Percentiles rank a stretch among this genome's conserved stretches.
Conservation (phyloP, 1,140 invertebrate species). For the Anastrepha obliqua region DNA sequence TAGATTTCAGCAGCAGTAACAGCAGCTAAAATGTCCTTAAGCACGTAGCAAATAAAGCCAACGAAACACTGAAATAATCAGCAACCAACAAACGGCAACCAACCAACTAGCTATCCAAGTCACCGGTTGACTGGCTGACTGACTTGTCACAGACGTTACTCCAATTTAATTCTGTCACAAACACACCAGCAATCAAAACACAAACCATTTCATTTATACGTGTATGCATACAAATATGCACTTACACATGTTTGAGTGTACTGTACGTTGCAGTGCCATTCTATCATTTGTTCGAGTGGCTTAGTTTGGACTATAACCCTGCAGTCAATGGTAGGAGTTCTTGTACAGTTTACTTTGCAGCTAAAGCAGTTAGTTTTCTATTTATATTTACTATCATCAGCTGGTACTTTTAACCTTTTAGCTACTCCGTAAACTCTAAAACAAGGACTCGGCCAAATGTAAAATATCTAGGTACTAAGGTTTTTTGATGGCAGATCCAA, state of each 20-base stretch:
- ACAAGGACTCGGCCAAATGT: too few relatives aligned
- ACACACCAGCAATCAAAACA: not conserved
- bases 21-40: constrained; percentile 31
- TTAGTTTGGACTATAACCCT: not conserved
- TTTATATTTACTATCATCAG: too few relatives aligned
- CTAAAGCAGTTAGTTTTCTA: too few relatives aligned
- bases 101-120: constrained; percentile 21
- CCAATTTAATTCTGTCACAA: constrained; percentile 15
- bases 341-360: too few relatives aligned
- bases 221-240: not conserved
- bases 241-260: not conserved
- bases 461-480: too few relatives aligned
- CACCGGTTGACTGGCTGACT: constrained; percentile 19
- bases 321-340: not conserved
- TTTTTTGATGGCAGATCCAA: too few relatives aligned
- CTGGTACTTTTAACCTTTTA: too few relatives aligned
- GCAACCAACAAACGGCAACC: not conserved
- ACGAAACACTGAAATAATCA: constrained; percentile 27
- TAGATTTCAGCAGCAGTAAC: not conserved
- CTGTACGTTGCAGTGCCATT: constrained; percentile 15
- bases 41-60: constrained; percentile 43
- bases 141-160: constrained; percentile 44
- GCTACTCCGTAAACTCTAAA: too few relatives aligned
- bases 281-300: constrained; percentile 8
- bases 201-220: not conserved